Evolutionary conservation across 1,140 invertebrate genomes (phyloP).

Genomic region (Asbolus verrucosus): DNA sequence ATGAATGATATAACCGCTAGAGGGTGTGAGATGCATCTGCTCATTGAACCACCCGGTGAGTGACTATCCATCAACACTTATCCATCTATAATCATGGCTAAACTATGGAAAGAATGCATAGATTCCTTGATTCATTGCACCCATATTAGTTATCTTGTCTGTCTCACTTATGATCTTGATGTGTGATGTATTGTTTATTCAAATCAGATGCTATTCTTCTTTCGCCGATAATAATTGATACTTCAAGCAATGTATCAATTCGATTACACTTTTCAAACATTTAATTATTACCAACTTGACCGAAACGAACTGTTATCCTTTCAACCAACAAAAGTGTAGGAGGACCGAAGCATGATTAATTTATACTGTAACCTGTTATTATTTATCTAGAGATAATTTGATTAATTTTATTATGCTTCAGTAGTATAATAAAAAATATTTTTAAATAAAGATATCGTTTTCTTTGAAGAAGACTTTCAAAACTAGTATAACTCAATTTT

Average conservation of each 20-base stretch:
- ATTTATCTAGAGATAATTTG: conserved; percentile 5
- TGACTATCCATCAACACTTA: conserved; percentile 46
- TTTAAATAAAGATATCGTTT: too few relatives aligned
- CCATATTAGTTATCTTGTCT: conserved; percentile 30
- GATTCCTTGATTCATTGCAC: conserved; percentile 27
- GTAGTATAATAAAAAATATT: too few relatives aligned
- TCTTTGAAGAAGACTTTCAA: too few relatives aligned
- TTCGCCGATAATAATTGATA: conserved; percentile 30
- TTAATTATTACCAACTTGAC: conserved; percentile 25
- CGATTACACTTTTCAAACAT: conserved; percentile 20
- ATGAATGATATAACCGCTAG: conserved; percentile 43
- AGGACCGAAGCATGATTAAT: conserved; percentile 13
- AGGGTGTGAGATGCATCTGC: conserved; percentile 49
- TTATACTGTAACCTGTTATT: conserved; percentile 15
- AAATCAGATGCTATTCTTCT: conserved; percentile 29
- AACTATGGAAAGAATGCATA: conserved; percentile 34
- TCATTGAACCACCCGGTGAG: conserved; percentile 44
- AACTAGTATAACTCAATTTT: too few relatives aligned
- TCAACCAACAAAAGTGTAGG: conserved; percentile 23
- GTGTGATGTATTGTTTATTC: conserved; percentile 40
- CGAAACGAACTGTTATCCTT: conserved; percentile 14
- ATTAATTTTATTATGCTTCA: conserved; percentile 28
- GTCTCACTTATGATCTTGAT: conserved; percentile 25
- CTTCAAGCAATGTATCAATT: conserved; percentile 27
- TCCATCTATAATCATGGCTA: conserved; percentile 14